Percentiles rank a stretch among this genome's conserved stretches.
These are phyloP conservation scores for Rutpela maculata DNA, from an alignment of 2,888 invertebrate genomes.

Conservation along the genomic window DNA sequence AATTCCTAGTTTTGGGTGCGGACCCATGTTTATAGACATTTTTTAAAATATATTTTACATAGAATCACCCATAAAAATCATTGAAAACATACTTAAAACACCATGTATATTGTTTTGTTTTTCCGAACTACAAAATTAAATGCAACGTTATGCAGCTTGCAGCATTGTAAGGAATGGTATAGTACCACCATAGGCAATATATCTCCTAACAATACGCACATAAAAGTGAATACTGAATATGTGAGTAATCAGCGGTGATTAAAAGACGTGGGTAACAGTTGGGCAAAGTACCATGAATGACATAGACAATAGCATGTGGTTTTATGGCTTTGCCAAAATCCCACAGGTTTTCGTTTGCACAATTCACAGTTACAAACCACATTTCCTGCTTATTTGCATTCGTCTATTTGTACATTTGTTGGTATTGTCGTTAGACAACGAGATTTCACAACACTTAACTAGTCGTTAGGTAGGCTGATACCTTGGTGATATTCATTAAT, in stretches of 20 bases:
- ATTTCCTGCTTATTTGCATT: slow-evolving; percentile 32
- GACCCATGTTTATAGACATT: too few relatives aligned
- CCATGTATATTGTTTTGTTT: too few relatives aligned
- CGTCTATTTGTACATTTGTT: slow-evolving; percentile 10
- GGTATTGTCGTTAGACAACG: neutral
- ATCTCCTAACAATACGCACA: neutral
- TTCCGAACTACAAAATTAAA: neutral
- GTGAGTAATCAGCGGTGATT: neutral
- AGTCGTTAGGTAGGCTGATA: slow-evolving; percentile 15
- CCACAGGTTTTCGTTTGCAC: slow-evolving; percentile 24
- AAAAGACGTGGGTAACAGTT: slow-evolving; percentile 23
- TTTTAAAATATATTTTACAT: too few relatives aligned
- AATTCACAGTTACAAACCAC: slow-evolving; percentile 22
- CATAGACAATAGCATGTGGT: slow-evolving; percentile 7
- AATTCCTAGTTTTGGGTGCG: too few relatives aligned
- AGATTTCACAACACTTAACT: slow-evolving; percentile 10
- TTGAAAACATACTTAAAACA: too few relatives aligned
- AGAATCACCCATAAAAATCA: too few relatives aligned
- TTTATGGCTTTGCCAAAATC: slow-evolving; percentile 37
- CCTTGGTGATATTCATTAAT: slow-evolving; percentile 22
- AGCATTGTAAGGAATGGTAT: neutral
- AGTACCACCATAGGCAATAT: neutral
- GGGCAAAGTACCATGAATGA: slow-evolving; percentile 3
- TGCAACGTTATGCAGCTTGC: neutral
- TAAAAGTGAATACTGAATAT: neutral